Conservation (phyloP, 1,140 invertebrate species). For the Papilio glaucus region DNA sequence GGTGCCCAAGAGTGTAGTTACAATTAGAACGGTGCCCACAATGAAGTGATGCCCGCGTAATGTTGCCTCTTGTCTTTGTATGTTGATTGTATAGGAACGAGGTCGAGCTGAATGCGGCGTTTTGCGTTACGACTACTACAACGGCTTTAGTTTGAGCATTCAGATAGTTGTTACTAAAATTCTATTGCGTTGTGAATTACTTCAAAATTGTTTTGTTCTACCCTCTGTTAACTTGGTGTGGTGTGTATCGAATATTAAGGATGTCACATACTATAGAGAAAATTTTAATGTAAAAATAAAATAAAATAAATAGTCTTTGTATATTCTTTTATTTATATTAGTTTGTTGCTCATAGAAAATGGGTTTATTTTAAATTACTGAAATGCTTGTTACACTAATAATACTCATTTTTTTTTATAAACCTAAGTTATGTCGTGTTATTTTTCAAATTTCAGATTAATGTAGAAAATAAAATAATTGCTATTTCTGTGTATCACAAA, state of each 20-base stretch:
- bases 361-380: no score
- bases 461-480: no score
- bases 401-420: no score
- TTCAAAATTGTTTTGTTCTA: conserved; percentile 21
- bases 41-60: conserved; percentile 82
- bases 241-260: not conserved
- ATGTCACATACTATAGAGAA: not conserved
- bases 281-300: no score
- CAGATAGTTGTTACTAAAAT: conserved; percentile 36
- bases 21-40: conserved; percentile 83
- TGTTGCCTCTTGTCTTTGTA: conserved; percentile 81
- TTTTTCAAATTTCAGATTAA: no score
- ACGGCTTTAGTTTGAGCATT: conserved; percentile 26
- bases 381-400: no score
- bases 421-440: no score
- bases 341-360: no score
- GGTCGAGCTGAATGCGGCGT: conserved; percentile 51
- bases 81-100: conserved; percentile 78
- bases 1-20: conserved; percentile 83
- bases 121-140: conserved; percentile 42
- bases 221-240: not conserved
- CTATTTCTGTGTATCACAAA: no score
- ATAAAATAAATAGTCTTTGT: no score
- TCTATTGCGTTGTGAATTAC: conserved; percentile 26
- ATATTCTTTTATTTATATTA: no score